A percentile compares a stretch with the other conserved stretches of the same genome.
These are phyloP conservation scores for Ptilonorhynchus violaceus DNA, from an alignment of 2,113 vertebrate genomes.

Conservation along the genomic window DNA sequence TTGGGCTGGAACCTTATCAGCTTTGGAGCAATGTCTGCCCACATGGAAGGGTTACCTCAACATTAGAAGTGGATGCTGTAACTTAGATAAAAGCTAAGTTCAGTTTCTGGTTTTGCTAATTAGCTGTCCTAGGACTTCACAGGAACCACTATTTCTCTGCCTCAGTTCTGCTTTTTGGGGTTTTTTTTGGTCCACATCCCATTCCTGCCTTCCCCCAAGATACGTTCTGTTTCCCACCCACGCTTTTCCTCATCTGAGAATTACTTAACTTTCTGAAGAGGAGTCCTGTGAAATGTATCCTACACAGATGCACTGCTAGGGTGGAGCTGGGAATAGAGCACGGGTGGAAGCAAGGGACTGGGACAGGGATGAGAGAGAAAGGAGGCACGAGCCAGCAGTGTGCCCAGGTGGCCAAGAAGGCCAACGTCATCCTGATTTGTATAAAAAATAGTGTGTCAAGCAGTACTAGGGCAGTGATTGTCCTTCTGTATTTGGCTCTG, in stretches of 20 bases:
- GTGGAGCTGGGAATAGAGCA: constrained; percentile 31
- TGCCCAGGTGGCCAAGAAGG: not conserved
- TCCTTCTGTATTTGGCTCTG: not conserved
- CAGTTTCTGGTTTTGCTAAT: not conserved
- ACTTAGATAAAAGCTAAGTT: not conserved
- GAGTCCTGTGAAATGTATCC: constrained; percentile 42
- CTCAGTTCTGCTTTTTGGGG: not conserved
- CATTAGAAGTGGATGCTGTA: not conserved
- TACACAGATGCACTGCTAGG: constrained; percentile 17
- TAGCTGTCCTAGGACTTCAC: not conserved
- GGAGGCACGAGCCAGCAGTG: not conserved
- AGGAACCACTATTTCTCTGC: not conserved
- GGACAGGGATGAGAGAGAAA: not conserved
- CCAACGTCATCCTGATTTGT: not conserved
- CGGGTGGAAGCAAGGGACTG: not conserved
- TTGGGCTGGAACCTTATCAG: not conserved
- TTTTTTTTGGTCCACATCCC: constrained; percentile 7
- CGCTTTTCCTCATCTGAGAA: constrained; percentile 5
- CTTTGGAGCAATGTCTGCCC: not conserved
- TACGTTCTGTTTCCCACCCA: constrained; percentile 36
- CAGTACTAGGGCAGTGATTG: not conserved
- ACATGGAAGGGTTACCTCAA: not conserved
- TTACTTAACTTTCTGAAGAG: constrained; percentile 48
- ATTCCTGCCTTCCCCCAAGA: constrained; percentile 7
- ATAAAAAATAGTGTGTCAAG: not conserved